Evolutionary conservation across 1,140 invertebrate species (phyloP).

Genomic region (Atta texana): DNA sequence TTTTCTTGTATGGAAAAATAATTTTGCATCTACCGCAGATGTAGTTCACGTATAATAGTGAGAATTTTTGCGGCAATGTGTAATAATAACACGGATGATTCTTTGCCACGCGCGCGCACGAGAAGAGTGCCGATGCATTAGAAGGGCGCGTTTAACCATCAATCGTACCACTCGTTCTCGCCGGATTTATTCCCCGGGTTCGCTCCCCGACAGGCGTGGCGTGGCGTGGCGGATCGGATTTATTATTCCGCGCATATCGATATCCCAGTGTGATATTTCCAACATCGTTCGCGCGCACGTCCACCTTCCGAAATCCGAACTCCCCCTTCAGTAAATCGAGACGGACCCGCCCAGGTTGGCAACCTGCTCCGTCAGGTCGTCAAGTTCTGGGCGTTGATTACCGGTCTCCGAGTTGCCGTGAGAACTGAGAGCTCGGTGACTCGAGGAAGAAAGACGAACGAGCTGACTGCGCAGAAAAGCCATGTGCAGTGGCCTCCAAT

Average conservation of each 20-base stretch:
- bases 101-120: not conserved
- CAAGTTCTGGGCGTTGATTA: conserved; percentile 48
- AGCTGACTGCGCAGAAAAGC: conserved; percentile 51
- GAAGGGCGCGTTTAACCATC: conserved; percentile 55
- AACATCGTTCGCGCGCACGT: conserved; percentile 9
- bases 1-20: conserved; percentile 9
- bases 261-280: conserved; percentile 45
- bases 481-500: conserved; percentile 37
- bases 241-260: conserved; percentile 62
- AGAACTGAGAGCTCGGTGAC: not conserved
- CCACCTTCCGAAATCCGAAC: conserved; percentile 46
- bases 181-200: conserved; percentile 50
- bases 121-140: conserved; percentile 58
- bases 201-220: conserved; percentile 32
- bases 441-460: conserved; percentile 38
- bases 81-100: conserved; percentile 47
- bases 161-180: conserved; percentile 56
- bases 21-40: conserved; percentile 10
- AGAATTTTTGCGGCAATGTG: conserved; percentile 26
- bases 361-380: conserved; percentile 53
- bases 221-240: conserved; percentile 41
- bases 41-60: not conserved
- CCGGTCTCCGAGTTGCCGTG: conserved; percentile 10
- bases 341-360: conserved; percentile 38
- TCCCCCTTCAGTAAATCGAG: conserved; percentile 44